These are phyloP conservation scores for Noctua comes DNA, from an alignment of 2,888 invertebrate species.

Conservation along the genomic window DNA sequence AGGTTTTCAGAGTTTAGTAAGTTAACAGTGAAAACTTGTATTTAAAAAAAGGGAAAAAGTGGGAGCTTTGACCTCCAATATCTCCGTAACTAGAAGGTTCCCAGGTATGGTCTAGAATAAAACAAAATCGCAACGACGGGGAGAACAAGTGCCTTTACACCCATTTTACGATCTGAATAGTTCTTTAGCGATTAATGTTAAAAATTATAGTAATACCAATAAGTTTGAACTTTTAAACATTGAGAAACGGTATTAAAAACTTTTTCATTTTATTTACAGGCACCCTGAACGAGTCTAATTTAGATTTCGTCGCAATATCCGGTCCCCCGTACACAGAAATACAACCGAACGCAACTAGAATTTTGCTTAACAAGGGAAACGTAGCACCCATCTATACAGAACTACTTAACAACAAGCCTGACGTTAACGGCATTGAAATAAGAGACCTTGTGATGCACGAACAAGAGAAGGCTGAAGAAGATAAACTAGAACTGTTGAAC, in stretches of 20 bases:
- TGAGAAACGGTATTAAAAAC: neutral
- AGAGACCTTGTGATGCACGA: conserved; percentile 83
- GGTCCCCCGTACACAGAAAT: conserved; percentile 83
- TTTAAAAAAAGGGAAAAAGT: too few species aligned
- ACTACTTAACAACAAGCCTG: conserved; percentile 82
- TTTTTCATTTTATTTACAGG: conserved; percentile 61
- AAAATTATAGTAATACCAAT: neutral
- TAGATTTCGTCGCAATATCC: conserved; percentile 82
- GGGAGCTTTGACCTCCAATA: too few species aligned
- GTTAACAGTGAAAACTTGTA: too few species aligned
- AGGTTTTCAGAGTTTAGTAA: too few species aligned
- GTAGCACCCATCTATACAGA: conserved; percentile 84
- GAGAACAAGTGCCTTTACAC: too few species aligned
- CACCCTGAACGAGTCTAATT: conserved; percentile 63
- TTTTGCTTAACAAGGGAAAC: conserved; percentile 83
- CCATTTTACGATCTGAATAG: neutral
- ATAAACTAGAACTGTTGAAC: conserved; percentile 79
- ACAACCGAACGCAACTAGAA: conserved; percentile 69
- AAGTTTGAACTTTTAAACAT: neutral
- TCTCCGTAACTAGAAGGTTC: too few species aligned
- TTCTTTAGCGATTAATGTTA: neutral
- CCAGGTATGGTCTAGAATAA: too few species aligned
- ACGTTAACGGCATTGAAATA: conserved; percentile 82
- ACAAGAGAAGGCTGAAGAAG: conserved; percentile 81
- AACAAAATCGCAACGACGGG: too few species aligned